phyloP scores from a whole-genome alignment of 1,140 invertebrate genomes.

The Trinorchestia longiramus region DNA sequence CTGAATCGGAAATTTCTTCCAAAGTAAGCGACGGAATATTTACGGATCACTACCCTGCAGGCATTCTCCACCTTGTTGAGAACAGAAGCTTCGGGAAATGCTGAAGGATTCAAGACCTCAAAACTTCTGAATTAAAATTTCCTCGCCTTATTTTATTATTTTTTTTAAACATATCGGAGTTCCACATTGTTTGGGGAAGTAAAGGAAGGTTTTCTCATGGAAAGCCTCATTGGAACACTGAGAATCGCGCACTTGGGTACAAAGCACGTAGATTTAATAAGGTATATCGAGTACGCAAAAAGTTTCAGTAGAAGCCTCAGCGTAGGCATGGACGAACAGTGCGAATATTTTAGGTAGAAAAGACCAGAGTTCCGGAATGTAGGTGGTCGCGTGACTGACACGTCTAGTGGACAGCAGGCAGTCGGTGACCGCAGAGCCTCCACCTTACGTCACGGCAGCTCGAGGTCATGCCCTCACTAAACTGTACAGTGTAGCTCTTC shows the following conservation, averaged over 20 bases:
- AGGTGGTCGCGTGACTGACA: neutral
- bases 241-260: too few relatives aligned
- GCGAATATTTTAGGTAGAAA: neutral
- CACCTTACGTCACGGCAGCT: too few relatives aligned
- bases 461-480: too few relatives aligned
- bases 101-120: neutral
- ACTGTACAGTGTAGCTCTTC: too few relatives aligned
- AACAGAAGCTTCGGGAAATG: neutral
- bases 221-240: neutral
- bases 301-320: neutral
- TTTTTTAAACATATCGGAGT: neutral
- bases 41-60: neutral
- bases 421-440: too few relatives aligned
- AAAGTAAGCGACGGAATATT: too few relatives aligned
- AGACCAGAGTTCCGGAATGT: neutral
- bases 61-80: neutral
- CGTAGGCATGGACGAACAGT: neutral
- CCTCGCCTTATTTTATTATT: neutral
- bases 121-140: neutral
- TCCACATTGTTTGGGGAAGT: neutral
- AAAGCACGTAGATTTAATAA: neutral
- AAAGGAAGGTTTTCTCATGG: neutral
- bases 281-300: neutral
- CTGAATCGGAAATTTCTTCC: too few relatives aligned
- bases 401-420: neutral